Evolutionary conservation across 2,888 invertebrate species (phyloP).

Genomic region (Ligdia adustata): DNA sequence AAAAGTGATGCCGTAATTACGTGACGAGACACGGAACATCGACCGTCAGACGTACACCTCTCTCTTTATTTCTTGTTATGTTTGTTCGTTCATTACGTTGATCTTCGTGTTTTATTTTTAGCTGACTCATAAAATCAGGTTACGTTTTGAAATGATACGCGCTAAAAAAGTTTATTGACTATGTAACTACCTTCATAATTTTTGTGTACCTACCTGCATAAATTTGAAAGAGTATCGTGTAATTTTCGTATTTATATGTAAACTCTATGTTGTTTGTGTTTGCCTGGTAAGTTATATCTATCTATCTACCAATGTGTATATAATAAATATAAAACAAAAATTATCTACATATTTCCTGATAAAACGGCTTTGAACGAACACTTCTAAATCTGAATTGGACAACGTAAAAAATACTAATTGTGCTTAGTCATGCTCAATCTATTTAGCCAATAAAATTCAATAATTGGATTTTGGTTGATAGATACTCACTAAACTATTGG

Average conservation of each 20-base stretch:
- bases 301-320: too few relatives aligned
- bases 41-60: conserved; percentile 16
- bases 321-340: too few relatives aligned
- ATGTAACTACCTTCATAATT: background rate
- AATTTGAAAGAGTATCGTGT: too few relatives aligned
- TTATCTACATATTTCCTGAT: background rate
- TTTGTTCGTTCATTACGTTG: conserved; percentile 14
- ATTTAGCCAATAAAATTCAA: too few relatives aligned
- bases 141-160: background rate
- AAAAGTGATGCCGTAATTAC: conserved; percentile 11
- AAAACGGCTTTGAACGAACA: background rate
- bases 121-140: conserved; percentile 8
- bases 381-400: background rate
- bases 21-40: conserved; percentile 22
- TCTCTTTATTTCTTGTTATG: conserved; percentile 17
- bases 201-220: too few relatives aligned
- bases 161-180: background rate
- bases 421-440: conserved; percentile 7
- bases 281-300: too few relatives aligned
- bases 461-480: too few relatives aligned
- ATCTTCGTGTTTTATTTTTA: conserved; percentile 17
- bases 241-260: too few relatives aligned
- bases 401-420: background rate
- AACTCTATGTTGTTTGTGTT: too few relatives aligned
- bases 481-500: too few relatives aligned